These are phyloP conservation scores for Oncopodura yosiiana DNA, from an alignment of 1,140 invertebrate species.

Conservation along the genomic window DNA sequence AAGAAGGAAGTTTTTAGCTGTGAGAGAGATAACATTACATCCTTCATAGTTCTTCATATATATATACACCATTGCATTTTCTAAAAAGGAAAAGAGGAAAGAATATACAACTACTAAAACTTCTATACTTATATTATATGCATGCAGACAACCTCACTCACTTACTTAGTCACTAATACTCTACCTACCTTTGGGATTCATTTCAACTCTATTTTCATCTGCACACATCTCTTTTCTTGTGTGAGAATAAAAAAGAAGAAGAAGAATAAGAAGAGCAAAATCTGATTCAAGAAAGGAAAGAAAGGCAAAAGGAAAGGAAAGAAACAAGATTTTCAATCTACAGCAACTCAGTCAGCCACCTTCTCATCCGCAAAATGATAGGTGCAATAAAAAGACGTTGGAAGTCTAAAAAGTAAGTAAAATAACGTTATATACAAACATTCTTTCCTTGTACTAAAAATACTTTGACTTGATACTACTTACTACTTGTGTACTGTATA, in stretches of 20 bases:
- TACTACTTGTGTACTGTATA: no score
- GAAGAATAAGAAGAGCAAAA: conserved; percentile 6
- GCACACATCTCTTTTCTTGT: not conserved
- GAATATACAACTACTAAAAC: no score
- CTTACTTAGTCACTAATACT: not conserved
- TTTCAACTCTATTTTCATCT: not conserved
- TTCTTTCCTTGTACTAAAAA: not conserved
- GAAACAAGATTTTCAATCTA: not conserved
- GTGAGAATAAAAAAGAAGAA: not conserved
- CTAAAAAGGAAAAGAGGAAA: no score
- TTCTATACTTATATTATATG: not conserved
- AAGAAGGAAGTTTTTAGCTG: no score
- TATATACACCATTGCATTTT: no score
- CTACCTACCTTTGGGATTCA: not conserved
- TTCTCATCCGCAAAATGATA: conserved; percentile 26
- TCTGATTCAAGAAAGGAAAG: not conserved
- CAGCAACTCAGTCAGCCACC: no score
- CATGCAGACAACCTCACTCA: not conserved
- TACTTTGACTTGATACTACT: not conserved
- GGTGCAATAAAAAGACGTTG: conserved; percentile 31
- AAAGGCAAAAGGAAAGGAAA: conserved; percentile 3
- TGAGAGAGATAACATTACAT: no score
- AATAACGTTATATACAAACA: conserved; percentile 1
- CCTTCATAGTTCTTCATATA: no score
- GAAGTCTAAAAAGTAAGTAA: conserved; percentile 32